phyloP scores from a whole-genome alignment of 2,888 invertebrate genomes.

The Drosophila kokeensis region DNA sequence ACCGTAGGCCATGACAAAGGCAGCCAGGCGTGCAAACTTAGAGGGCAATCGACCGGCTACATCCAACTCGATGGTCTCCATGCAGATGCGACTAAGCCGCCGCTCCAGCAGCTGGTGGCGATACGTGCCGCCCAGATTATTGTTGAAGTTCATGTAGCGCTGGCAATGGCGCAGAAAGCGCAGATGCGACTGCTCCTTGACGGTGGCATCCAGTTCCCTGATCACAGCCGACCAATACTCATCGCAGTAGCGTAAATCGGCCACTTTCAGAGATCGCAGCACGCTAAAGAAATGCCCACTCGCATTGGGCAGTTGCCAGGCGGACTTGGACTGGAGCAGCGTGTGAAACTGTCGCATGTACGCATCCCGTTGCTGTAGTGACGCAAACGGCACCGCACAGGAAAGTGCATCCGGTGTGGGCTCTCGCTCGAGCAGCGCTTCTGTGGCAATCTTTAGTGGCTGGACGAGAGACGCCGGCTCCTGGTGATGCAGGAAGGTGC shows the following conservation, averaged over 20 bases:
- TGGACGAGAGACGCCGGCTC: slow-evolving; percentile 86
- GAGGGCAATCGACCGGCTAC: slow-evolving; percentile 83
- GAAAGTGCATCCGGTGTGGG: slow-evolving; percentile 85
- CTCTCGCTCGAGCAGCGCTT: slow-evolving; percentile 72
- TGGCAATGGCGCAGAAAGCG: slow-evolving; percentile 85
- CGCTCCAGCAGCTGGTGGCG: slow-evolving; percentile 86
- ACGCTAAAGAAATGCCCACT: slow-evolving; percentile 84
- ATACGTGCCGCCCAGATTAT: slow-evolving; percentile 86
- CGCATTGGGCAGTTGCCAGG: slow-evolving; percentile 75
- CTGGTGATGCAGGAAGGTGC: slow-evolving; percentile 86
- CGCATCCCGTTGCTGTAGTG: slow-evolving; percentile 84
- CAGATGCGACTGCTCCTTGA: slow-evolving; percentile 63
- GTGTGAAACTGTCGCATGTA: slow-evolving; percentile 83
- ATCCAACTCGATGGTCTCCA: slow-evolving; percentile 82
- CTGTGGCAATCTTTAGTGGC: slow-evolving; percentile 84
- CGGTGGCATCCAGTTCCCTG: slow-evolving; percentile 74
- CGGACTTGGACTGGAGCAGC: slow-evolving; percentile 66
- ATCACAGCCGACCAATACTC: slow-evolving; percentile 85
- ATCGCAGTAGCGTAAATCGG: slow-evolving; percentile 85
- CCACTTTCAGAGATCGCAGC: slow-evolving; percentile 85
- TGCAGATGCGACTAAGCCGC: slow-evolving; percentile 82
- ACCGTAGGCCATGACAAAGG: slow-evolving; percentile 86
- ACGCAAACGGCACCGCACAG: slow-evolving; percentile 85
- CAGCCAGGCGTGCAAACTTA: slow-evolving; percentile 83
- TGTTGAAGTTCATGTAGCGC: slow-evolving; percentile 87